Evolutionary conservation across 37 sponge, comb jelly and placozoan species (phyloP), one percentile per base, ranked within the genome.

Genomic region (Aplysina aerophoba): DNA sequence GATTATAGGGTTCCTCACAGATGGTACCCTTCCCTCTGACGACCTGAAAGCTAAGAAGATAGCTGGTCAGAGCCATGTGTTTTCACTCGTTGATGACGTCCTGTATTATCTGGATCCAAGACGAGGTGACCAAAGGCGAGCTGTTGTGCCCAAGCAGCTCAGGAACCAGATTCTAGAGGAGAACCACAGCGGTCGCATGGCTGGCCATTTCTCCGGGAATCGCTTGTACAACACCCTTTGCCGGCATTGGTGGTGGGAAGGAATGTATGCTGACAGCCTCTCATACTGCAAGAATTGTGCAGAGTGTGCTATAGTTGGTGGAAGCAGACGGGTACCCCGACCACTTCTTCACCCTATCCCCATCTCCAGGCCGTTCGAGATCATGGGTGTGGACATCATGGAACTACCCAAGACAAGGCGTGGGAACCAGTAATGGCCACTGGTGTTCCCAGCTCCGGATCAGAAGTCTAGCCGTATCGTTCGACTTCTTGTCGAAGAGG

Each of bases 361-460:
- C 12, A 84, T 90, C 0, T 38, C 59, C 28, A 58, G 84, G 0
- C 87, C 84, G 0, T 90, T 90, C 39, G 86, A 90, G 75, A 90
- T 90, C 16, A 28, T 90, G 15, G 90, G 87, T 0, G 67, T 86
- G 1, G 90, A 90, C 38, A 24, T 89, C 2, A 89, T 89, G 89
- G 79, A 90, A 3, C 55, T 90, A 38, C 90, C 90, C 40, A 50
- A 31, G 21, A 85, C 69, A 0, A 17, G 28, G 25, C 14, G 21
- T 50, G 90, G 90, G 25, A 86, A 90, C 79, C 80, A 74, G 50
- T 88, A 91, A 61, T 91, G 88, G 88, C 92, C 92, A 21, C 53
- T 87, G 37, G 91, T 87, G 15, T 91, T 67, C 60, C 85, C 88
- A 15, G 30, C 83, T 12, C 92, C 82, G 15, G 91, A 90, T 59